Evolutionary conservation across 2,888 invertebrate species (phyloP), one percentile per base, ranked within the genome.

Genomic region (Xiphydria camelus): DNA sequence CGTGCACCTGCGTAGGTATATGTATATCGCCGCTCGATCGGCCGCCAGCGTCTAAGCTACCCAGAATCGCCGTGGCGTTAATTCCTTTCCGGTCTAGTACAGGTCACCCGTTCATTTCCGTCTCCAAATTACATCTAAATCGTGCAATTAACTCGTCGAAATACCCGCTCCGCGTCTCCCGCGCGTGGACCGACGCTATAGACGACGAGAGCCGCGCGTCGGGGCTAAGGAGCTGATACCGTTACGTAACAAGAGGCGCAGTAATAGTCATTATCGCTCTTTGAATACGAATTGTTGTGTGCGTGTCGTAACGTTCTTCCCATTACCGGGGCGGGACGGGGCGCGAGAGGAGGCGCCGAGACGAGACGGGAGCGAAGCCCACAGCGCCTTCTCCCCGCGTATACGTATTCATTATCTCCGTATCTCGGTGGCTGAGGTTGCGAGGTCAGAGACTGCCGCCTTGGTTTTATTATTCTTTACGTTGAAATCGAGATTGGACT

Each of bases 101-200:
- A 57, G 47, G 49, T 63, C 55, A 59, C 63, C 59, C 57, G 58
- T 62, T 66, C 62, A 73, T 74, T 74, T 74, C 73, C 74, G 72
- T 60, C 62, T 50, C 49, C 57, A 70, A 72, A 73, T 73, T 66
- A 68, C 69, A 71, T 70, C 66, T 63, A 69, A 72, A 73, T 72
- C 67, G 61, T 49, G 49, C 57, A 61, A 68, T 60, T 60, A 22
- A 9, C 41, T 32, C 23, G 33, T 14, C 3, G 7, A 14, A 17
- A 14, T 3, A 12, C 3, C 10, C n/a, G n/a, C 9, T 9, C 7
- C 12, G 32, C 9, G 32, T 32, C 7, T 12, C 32, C 9, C n/a
- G 14, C 7, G 12, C 32, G 32, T n/a, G n/a, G n/a, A n/a, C n/a
- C n/a, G n/a, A n/a, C n/a, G n/a, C n/a, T n/a, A n/a, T n/a, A n/a